These are phyloP conservation scores for Ptiloglossa arizonensis DNA, from an alignment of 1,140 invertebrate species.

Conservation along the genomic window DNA sequence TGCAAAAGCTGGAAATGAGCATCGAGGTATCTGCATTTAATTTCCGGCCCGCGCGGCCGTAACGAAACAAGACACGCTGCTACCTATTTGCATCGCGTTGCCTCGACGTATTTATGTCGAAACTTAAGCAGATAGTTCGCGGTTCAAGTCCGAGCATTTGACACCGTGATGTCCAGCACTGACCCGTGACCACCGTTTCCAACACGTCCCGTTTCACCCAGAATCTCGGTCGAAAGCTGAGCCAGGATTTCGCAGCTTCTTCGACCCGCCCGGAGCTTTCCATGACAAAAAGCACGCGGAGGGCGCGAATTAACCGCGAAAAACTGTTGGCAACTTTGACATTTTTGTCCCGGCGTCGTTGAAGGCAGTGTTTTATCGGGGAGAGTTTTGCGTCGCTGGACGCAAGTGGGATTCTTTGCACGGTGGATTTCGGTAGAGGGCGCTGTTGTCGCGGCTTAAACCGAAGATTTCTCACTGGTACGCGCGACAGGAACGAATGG, in stretches of 20 bases:
- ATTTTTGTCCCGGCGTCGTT: conserved; percentile 2
- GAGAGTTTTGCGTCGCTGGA: conserved; percentile 1
- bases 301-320: conserved; percentile 13
- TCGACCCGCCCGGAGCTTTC: too few relatives aligned
- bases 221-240: too few relatives aligned
- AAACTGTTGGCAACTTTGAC: conserved; percentile 16
- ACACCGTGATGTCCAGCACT: neutral
- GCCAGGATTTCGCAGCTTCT: too few relatives aligned
- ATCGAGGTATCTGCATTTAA: conserved; percentile 63
- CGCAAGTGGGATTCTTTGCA: neutral
- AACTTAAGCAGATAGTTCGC: conserved; percentile 31
- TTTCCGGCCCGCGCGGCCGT: conserved; percentile 56
- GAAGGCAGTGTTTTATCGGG: conserved; percentile 21
- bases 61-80: conserved; percentile 37
- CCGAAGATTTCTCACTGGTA: conserved; percentile 16
- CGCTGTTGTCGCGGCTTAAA: neutral
- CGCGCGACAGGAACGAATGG: neutral
- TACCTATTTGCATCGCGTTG: neutral
- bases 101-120: conserved; percentile 43
- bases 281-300: neutral
- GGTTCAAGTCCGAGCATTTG: neutral
- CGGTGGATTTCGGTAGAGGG: neutral
- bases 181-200: neutral
- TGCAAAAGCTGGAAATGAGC: conserved; percentile 41
- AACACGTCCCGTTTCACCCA: too few relatives aligned